Evolutionary conservation across 2,797 vertebrate species (phyloP).

Genomic region (Setipinna tenuifilis): DNA sequence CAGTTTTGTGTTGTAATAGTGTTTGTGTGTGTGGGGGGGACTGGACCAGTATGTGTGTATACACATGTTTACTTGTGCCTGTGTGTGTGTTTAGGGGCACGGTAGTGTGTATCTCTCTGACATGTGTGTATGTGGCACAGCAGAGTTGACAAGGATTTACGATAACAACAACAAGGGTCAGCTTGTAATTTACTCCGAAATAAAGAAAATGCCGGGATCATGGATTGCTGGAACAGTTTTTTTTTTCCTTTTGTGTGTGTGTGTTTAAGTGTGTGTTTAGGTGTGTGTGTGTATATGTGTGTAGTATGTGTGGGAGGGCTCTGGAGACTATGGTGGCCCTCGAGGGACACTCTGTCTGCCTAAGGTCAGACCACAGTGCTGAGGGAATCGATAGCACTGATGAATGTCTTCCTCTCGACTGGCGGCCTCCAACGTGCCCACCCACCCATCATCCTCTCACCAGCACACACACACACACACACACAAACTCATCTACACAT

Average conservation of each 20-base stretch:
- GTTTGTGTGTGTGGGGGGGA: not conserved
- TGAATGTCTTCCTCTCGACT: slow-evolving; percentile 25
- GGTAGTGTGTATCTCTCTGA: not conserved
- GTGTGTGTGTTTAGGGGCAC: no score
- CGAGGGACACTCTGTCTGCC: slow-evolving; percentile 21
- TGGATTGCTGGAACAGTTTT: not conserved
- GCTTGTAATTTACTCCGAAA: slow-evolving; percentile 5
- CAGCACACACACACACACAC: not conserved
- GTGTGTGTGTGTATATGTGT: not conserved
- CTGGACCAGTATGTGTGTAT: slow-evolving; percentile 2
- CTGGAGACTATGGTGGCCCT: slow-evolving; percentile 24
- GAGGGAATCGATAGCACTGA: slow-evolving; percentile 42
- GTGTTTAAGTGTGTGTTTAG: not conserved
- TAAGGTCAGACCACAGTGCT: slow-evolving; percentile 29
- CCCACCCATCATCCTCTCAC: not conserved
- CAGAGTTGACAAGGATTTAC: not conserved
- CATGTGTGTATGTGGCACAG: not conserved
- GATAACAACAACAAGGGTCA: not conserved
- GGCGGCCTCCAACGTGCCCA: not conserved
- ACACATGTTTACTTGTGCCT: no score
- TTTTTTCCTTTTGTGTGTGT: not conserved
- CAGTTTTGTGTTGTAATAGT: not conserved
- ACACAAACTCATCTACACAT: no score
- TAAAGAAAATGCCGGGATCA: not conserved
- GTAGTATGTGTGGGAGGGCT: not conserved